Evolutionary conservation across 2,113 vertebrate species (phyloP).

Genomic region (Bolborhynchus lineola): DNA sequence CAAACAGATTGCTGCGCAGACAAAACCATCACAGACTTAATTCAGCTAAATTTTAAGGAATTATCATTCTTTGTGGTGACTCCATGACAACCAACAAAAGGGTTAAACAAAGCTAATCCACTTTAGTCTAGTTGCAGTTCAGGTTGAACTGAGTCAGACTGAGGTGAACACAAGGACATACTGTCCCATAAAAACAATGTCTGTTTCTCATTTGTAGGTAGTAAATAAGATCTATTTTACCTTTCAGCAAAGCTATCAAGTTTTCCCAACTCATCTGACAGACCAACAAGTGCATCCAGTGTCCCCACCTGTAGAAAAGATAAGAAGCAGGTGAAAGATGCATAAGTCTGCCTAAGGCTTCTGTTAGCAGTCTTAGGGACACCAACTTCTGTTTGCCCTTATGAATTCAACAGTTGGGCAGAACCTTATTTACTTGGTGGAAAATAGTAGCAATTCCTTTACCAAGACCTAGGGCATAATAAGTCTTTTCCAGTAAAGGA

Average conservation of each 20-base stretch:
- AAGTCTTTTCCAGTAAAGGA: constrained; percentile 3
- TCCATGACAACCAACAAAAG: background rate
- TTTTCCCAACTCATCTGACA: constrained; percentile 90
- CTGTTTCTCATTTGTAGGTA: constrained; percentile 64
- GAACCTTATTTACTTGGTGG: background rate
- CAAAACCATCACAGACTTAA: background rate
- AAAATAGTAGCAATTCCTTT: constrained; percentile 15
- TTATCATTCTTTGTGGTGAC: background rate
- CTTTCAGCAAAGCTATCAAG: constrained; percentile 90
- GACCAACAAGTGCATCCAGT: constrained; percentile 88
- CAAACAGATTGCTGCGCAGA: background rate
- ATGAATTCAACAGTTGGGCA: background rate
- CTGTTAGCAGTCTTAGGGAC: background rate
- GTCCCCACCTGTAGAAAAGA: constrained; percentile 84
- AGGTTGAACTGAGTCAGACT: background rate
- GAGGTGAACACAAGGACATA: constrained; percentile 56
- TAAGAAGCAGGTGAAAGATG: constrained; percentile 26
- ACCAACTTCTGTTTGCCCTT: background rate
- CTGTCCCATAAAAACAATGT: constrained; percentile 54
- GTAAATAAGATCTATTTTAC: constrained; percentile 83
- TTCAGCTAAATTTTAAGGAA: background rate
- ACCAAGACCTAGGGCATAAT: background rate
- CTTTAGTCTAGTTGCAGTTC: background rate
- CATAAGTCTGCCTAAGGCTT: background rate
- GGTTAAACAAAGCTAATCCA: background rate